Evolutionary conservation across 2,113 vertebrate species (phyloP).

Genomic region (Pardalotus punctatus): DNA sequence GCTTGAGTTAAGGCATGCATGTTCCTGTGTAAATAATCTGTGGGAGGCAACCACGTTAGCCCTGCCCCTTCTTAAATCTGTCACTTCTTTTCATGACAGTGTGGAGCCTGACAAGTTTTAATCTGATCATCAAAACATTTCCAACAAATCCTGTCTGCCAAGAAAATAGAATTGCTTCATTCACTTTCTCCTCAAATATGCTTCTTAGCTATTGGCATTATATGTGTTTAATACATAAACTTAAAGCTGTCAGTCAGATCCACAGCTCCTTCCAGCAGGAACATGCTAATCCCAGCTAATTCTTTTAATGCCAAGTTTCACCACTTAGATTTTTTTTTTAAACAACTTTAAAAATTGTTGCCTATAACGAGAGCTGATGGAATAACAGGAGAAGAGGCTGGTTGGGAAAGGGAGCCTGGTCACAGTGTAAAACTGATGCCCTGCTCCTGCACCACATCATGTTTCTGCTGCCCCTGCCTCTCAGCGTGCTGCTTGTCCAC

Average conservation of each 20-base stretch:
- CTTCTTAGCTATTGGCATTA: neutral
- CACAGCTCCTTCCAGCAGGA: neutral
- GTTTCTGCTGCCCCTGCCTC: neutral
- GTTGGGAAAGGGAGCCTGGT: neutral
- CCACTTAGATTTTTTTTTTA: neutral
- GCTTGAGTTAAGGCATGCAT: neutral
- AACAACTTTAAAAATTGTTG: neutral
- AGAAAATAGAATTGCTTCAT: neutral
- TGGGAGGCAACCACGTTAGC: neutral
- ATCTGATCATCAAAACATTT: conserved; percentile 1
- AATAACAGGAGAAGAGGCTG: neutral
- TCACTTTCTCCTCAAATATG: neutral
- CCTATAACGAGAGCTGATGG: neutral
- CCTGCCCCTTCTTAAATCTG: neutral
- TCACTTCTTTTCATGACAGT: neutral
- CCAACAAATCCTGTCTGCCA: neutral
- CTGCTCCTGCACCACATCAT: fast-evolving
- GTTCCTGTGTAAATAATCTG: neutral
- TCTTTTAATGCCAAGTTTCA: neutral
- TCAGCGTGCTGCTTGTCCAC: neutral
- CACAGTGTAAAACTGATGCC: neutral
- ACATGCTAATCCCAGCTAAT: neutral
- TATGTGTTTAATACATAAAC: neutral
- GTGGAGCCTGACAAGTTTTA: neutral
- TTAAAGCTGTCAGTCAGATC: neutral